Percentiles rank a stretch among this genome's conserved stretches.
These are phyloP conservation scores for Endomychus coccineus DNA, from an alignment of 2,888 invertebrate genomes.

Conservation along the genomic window DNA sequence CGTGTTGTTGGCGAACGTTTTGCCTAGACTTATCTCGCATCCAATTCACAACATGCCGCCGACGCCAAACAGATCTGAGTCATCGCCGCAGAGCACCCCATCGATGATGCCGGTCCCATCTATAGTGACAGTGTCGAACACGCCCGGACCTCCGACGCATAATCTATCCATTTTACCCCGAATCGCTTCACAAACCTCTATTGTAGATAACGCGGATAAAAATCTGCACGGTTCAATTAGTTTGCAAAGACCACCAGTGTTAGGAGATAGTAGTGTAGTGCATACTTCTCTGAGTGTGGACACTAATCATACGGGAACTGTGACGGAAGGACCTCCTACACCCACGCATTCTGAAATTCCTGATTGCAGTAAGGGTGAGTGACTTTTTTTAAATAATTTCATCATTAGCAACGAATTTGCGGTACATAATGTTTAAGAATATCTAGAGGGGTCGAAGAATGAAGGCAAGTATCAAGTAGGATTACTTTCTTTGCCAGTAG, in stretches of 20 bases:
- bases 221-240: conserved; percentile 27
- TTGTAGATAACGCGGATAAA: conserved; percentile 30
- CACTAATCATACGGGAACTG: conserved; percentile 40
- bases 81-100: conserved; percentile 33
- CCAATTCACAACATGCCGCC: conserved; percentile 39
- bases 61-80: conserved; percentile 33
- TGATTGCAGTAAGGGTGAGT: conserved; percentile 58
- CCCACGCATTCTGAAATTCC: conserved; percentile 71
- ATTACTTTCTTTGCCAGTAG: too few species aligned
- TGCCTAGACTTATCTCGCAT: conserved; percentile 57
- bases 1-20: conserved; percentile 58
- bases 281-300: conserved; percentile 48
- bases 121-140: conserved; percentile 44
- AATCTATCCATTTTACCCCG: conserved; percentile 45
- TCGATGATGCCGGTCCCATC: conserved; percentile 38
- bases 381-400: too few species aligned
- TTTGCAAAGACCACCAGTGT: conserved; percentile 23
- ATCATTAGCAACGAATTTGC: too few species aligned
- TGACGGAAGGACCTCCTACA: conserved; percentile 61
- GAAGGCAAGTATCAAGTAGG: too few species aligned
- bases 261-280: conserved; percentile 27
- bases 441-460: too few species aligned
- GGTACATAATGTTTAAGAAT: too few species aligned
- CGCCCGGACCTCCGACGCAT: conserved; percentile 43
- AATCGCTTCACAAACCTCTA: conserved; percentile 45